phyloP scores from a whole-genome alignment of 2,888 invertebrate species.

The Ornithoptera priamus region DNA sequence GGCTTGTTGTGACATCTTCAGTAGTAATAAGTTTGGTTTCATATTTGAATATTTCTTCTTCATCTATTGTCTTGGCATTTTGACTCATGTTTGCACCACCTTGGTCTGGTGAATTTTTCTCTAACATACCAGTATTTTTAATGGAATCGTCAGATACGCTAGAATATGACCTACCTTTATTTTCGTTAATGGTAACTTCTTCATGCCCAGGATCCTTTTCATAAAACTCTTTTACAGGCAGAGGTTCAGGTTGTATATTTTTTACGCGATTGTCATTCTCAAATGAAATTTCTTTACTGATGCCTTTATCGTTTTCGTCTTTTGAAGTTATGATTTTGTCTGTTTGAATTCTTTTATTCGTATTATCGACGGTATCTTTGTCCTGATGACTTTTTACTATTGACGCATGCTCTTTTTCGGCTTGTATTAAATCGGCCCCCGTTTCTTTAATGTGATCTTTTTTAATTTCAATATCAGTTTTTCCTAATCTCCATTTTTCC shows the following conservation, averaged over 20 bases:
- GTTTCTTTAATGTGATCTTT: background rate
- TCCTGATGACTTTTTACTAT: background rate
- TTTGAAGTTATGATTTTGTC: background rate
- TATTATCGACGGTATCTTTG: background rate
- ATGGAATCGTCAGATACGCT: constrained; percentile 34
- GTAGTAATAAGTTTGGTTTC: constrained; percentile 1
- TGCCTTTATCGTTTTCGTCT: background rate
- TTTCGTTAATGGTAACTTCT: constrained; percentile 50
- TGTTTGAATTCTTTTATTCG: background rate
- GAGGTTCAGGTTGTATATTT: constrained; percentile 35
- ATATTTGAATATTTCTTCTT: background rate
- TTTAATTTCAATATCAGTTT: background rate
- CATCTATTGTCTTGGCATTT: constrained; percentile 8
- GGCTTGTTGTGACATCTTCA: background rate
- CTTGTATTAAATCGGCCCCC: background rate
- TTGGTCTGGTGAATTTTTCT: constrained; percentile 45
- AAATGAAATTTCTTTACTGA: constrained; percentile 8
- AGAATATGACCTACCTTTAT: constrained; percentile 42
- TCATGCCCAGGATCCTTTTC: constrained; percentile 39
- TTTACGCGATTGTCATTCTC: constrained; percentile 30
- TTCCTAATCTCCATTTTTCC: background rate
- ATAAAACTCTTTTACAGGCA: constrained; percentile 45
- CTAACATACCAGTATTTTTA: constrained; percentile 38
- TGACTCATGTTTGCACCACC: constrained; percentile 39
- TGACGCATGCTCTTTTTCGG: background rate